Evolutionary conservation across 2,888 invertebrate species (phyloP).

Genomic region (Synanthedon myopaeformis): DNA sequence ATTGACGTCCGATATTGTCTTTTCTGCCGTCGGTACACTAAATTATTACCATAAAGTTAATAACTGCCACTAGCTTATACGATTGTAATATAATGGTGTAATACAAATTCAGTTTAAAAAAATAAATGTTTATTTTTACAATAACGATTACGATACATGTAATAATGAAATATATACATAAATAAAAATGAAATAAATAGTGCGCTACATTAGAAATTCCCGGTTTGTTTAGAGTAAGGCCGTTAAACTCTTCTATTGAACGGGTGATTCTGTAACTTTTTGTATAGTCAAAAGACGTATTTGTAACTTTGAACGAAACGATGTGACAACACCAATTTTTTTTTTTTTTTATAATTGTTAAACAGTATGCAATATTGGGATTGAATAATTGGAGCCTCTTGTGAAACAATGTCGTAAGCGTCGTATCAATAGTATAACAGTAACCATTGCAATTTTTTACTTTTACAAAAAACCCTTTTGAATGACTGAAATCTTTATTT

Average conservation of each 20-base stretch:
- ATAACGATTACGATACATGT: slow-evolving; percentile 11
- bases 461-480: too few species aligned
- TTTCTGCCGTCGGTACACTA: slow-evolving; percentile 16
- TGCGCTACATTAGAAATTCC: slow-evolving; percentile 32
- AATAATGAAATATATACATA: too few species aligned
- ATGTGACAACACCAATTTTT: too few species aligned
- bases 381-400: too few species aligned
- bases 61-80: slow-evolving; percentile 64
- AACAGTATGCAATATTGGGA: too few species aligned
- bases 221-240: slow-evolving; percentile 31
- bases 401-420: too few species aligned
- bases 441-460: too few species aligned
- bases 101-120: slow-evolving; percentile 30
- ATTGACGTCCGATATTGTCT: slow-evolving; percentile 24
- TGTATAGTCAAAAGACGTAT: slow-evolving; percentile 18
- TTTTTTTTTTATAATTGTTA: too few species aligned
- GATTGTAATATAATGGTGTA: slow-evolving; percentile 46
- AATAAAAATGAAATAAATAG: slow-evolving; percentile 13
- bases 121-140: slow-evolving; percentile 38
- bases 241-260: not conserved
- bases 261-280: not conserved
- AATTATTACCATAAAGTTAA: slow-evolving; percentile 35
- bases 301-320: slow-evolving; percentile 11
- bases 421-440: too few species aligned
- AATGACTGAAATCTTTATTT: too few species aligned